Percentiles rank a stretch among this genome's conserved stretches.
phyloP scores from a whole-genome alignment of 2,888 invertebrate species.

The Hypselothyrea guttata region DNA sequence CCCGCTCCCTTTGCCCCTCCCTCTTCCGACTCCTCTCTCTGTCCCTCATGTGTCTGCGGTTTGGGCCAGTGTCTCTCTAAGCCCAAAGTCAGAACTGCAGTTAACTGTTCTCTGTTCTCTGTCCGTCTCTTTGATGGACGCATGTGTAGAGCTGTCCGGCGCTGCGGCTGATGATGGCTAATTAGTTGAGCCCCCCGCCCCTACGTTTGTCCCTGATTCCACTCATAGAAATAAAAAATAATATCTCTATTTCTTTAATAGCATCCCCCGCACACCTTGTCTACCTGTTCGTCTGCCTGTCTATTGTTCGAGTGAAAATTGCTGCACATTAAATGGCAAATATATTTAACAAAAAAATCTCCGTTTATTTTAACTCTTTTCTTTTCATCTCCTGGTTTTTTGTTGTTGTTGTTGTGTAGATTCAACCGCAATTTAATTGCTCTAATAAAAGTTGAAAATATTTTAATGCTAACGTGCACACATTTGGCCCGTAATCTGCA shows the following conservation, averaged over 20 bases:
- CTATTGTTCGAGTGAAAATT: conserved; percentile 66
- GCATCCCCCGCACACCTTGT: conserved; percentile 20
- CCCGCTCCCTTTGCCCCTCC: not conserved
- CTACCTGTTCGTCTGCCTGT: conserved; percentile 18
- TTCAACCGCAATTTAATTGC: conserved; percentile 71
- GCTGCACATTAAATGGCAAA: conserved; percentile 70
- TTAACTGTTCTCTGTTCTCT: conserved; percentile 56
- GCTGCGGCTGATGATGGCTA: conserved; percentile 73
- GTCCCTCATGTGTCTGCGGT: conserved; percentile 51
- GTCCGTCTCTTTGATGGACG: conserved; percentile 58
- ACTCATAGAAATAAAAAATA: not conserved
- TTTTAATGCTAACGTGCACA: conserved; percentile 75
- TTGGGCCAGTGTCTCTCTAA: conserved; percentile 20
- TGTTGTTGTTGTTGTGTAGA: not conserved
- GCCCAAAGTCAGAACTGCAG: conserved; percentile 32
- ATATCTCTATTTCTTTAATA: conserved; percentile 50
- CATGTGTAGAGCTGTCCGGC: conserved; percentile 54
- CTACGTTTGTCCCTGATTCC: not conserved
- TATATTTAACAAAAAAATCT: conserved; percentile 13
- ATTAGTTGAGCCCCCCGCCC: conserved; percentile 41
- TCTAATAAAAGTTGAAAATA: conserved; percentile 64
- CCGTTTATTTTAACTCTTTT: conserved; percentile 19
- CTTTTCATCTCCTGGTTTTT: conserved; percentile 9
- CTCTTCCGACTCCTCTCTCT: not conserved
- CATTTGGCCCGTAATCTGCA: conserved; percentile 65